These are phyloP conservation scores for Drosophila teissieri DNA, from an alignment of 1,140 invertebrate genomes.

Conservation along the genomic window DNA sequence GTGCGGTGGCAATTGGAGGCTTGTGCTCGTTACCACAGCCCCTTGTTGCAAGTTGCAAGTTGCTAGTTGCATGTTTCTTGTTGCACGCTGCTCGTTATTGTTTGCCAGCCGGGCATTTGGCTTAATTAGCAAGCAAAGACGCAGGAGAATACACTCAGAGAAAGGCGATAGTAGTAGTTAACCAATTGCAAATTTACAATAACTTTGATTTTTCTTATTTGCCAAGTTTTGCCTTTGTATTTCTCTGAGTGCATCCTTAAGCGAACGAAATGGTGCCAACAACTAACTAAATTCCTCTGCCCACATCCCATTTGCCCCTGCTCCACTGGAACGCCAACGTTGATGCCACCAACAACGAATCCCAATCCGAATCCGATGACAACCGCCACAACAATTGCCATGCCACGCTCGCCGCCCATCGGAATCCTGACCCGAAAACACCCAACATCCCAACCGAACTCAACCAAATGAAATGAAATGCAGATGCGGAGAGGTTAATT, in stretches of 20 bases:
- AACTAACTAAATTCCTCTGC: slow-evolving; percentile 65
- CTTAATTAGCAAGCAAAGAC: slow-evolving; percentile 67
- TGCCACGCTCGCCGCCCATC: slow-evolving; percentile 36
- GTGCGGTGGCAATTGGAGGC: slow-evolving; percentile 76
- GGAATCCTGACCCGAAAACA: slow-evolving; percentile 10
- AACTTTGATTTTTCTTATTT: no score
- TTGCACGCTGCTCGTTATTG: slow-evolving; percentile 47
- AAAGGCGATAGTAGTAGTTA: no score
- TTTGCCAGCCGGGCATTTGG: slow-evolving; percentile 57
- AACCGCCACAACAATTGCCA: slow-evolving; percentile 65
- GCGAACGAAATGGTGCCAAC: slow-evolving; percentile 67
- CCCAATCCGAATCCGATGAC: slow-evolving; percentile 11
- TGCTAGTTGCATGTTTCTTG: slow-evolving; percentile 33
- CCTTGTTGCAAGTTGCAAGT: slow-evolving; percentile 29
- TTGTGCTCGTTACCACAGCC: slow-evolving; percentile 38
- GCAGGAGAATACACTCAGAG: slow-evolving; percentile 13
- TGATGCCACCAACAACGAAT: slow-evolving; percentile 73
- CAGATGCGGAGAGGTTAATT: slow-evolving; percentile 90
- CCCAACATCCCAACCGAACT: slow-evolving; percentile 29
- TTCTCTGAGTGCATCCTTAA: slow-evolving; percentile 30
- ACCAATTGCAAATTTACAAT: no score
- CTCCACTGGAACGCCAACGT: slow-evolving; percentile 74
- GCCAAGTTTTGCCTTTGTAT: no score
- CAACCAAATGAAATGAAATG: slow-evolving; percentile 39
- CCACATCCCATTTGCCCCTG: slow-evolving; percentile 14